Evolutionary conservation across 2,113 vertebrate genomes (phyloP), one percentile per base, ranked within the genome.

Genomic region (Microcebus ravelobensis): DNA sequence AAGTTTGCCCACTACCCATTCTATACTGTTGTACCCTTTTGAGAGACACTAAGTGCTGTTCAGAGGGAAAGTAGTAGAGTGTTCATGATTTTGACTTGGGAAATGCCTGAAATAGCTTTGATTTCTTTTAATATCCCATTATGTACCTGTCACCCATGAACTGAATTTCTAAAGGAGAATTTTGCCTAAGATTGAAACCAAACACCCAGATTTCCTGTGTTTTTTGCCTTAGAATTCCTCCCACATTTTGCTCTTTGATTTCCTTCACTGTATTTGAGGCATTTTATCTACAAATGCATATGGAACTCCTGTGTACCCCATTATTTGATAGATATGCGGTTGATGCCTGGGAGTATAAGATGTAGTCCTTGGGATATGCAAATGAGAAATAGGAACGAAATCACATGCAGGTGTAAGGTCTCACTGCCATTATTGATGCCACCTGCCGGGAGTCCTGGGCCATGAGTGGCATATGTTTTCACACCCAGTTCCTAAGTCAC

Each of bases 391-490:
- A 80, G n/a, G 36, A 42, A 61, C 31, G 20, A 88, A 63, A 45
- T 36, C 4, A 6, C 25, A 1, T 18, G 27, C 31, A 48, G 82
- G 59, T 21, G 8, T 68, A 8, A 42, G 29, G 50, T 7, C 7
- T 1, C 20, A 36, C 17, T 17, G 14, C 36, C 14, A 1, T 29
- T 3, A 71, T 31, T 8, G 4, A 8, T 34, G 29, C 57, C 9
- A 20, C 34, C 67, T 81, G 45, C 15, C 65, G 36, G 94, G 59
- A 67, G 27, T 31, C 14, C 25, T 20, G 65, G 29, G 12, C 42
- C 61, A 20, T 0, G 27, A 36, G 34, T 27, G 34, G 2, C 21
- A 0, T 2, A 36, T 3, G 11, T 29, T 55, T 65, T 36, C 70
- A 12, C 4, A 36, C 55, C 45, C 29, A 1, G 6, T 36, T 1